A percentile compares a stretch with the other conserved stretches of the same genome.
These are phyloP conservation scores for Tachina fera DNA, from an alignment of 2,888 invertebrate genomes.

Conservation along the genomic window DNA sequence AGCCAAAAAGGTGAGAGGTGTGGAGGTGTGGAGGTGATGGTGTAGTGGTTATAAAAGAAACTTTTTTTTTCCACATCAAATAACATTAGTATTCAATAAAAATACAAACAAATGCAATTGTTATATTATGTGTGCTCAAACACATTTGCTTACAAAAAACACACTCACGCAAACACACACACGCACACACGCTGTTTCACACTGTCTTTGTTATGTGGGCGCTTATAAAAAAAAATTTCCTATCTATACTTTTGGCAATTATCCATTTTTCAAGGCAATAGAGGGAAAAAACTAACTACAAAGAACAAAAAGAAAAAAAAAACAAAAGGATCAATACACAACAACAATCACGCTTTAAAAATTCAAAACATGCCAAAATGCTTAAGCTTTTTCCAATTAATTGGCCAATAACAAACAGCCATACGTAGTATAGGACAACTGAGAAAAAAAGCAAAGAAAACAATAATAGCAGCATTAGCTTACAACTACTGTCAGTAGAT, in stretches of 20 bases:
- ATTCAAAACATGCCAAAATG: constrained; percentile 74
- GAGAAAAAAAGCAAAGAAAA: constrained; percentile 21
- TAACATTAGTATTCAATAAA: constrained; percentile 68
- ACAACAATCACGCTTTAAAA: constrained; percentile 68
- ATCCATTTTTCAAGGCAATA: constrained; percentile 64
- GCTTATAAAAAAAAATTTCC: constrained; percentile 16
- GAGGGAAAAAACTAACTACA: neutral
- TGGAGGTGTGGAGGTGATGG: neutral
- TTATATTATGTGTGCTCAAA: neutral
- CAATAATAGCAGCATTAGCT: constrained; percentile 9
- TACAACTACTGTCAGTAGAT: constrained; percentile 24
- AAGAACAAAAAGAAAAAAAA: constrained; percentile 14
- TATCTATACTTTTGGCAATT: constrained; percentile 63
- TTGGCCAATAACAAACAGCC: constrained; percentile 70
- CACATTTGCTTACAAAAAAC: neutral
- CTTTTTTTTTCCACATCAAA: constrained; percentile 53
- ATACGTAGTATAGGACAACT: constrained; percentile 53
- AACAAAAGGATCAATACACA: constrained; percentile 32
- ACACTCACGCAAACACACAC: neutral
- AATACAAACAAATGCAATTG: constrained; percentile 30
- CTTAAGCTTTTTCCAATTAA: constrained; percentile 72
- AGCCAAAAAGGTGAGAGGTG: constrained; percentile 17
- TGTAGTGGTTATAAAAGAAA: constrained; percentile 18
- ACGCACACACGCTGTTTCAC: neutral
- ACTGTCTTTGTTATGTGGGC: neutral